Evolutionary conservation across 37 sponge, comb jelly and placozoan genomes (phyloP).

Genomic region (Chondrilla cf. caribensis): DNA sequence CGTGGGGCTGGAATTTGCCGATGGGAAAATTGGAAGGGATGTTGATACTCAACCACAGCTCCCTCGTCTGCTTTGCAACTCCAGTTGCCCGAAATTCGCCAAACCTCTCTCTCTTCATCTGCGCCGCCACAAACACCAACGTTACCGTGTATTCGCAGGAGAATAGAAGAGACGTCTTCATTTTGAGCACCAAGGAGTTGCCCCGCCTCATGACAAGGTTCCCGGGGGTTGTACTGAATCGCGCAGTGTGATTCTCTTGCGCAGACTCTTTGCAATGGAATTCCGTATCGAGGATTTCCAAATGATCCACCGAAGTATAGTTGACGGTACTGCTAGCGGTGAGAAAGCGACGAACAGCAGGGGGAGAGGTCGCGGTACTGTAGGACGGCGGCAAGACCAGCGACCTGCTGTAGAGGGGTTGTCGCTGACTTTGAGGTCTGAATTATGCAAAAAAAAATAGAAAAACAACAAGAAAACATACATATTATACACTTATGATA

Average conservation of each 20-base stretch:
- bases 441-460: too few species aligned
- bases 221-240: background rate
- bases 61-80: conserved; percentile 27
- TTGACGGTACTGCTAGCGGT: background rate
- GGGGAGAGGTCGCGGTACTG: background rate
- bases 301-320: background rate
- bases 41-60: conserved; percentile 62
- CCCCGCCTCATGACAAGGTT: conserved; percentile 34
- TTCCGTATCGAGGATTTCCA: conserved; percentile 26
- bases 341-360: background rate
- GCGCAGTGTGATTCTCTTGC: conserved; percentile 31
- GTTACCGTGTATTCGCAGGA: conserved; percentile 41
- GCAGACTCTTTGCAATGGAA: conserved; percentile 21
- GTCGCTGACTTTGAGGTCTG: too few species aligned
- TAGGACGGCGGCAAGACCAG: too few species aligned
- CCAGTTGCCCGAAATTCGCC: conserved; percentile 65
- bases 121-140: conserved; percentile 60
- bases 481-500: too few species aligned
- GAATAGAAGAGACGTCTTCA: conserved; percentile 29
- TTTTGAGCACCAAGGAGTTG: conserved; percentile 46
- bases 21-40: conserved; percentile 74
- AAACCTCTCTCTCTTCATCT: conserved; percentile 58
- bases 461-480: too few species aligned
- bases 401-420: too few species aligned
- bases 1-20: conserved; percentile 60